Base-by-base conservation (phyloP, 2,888 invertebrate genomes). In the Leptura quadrifasciata region DNA sequence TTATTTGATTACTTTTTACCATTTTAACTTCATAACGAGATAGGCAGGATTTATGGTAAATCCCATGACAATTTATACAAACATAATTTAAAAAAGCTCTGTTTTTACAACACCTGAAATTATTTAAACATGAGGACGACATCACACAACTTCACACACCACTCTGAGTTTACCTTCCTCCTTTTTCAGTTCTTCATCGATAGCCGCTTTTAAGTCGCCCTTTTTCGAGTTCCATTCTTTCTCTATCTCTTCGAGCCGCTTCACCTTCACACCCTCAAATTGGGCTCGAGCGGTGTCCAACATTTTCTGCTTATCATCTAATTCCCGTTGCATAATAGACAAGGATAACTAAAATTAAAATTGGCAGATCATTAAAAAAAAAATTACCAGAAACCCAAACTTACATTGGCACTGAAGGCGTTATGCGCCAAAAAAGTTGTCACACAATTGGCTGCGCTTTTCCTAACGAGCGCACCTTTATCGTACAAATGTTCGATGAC, bases 391-490 rank as follows among this genome's bases (percentile, higher is more conserved):
- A 58, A 61, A 58, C 27, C 27, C 57, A 27, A 71, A 86, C 90
- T 91, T 83, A 94, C 91, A 90, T 94, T 93, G 0, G 94, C 93
- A n/a, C 95, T 94, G 88, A 94, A 98, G 4, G 96, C 95, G 90
- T 98, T 98, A 80, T 93, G 92, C 87, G 95, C 94, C 55, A 98
- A 89, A 87, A 98, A 94, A 17, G 94, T 91, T 78, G 94, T 94
- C 4, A 96, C 87, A 47, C 96, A 91, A 85, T 94, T 94, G 74
- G 96, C 92, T 2, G 98, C 96, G 78, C 93, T 93, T 89, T 97
- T 98, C 35, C 98, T 91, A 0, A 98, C 98, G 72, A 93, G 91
- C 6, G 95, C 94, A 1, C 95, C 95, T 87, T 95, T 96, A 88
- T 98, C 98, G 72, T 92, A 91, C 57, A 98, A 90, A 21, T 97